phyloP scores from a whole-genome alignment of 2,113 vertebrate species.

The Carassius auratus region DNA sequence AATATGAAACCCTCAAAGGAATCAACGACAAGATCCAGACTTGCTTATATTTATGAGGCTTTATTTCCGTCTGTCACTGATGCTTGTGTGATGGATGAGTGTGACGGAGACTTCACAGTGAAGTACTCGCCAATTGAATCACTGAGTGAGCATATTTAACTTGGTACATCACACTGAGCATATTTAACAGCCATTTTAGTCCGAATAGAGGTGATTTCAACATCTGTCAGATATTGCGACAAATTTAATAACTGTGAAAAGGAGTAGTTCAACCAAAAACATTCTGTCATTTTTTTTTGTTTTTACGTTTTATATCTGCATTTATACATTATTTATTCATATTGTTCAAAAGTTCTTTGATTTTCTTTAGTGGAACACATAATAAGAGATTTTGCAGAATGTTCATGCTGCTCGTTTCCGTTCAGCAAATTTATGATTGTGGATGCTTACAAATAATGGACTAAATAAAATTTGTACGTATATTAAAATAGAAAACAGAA shows the following conservation, averaged over 20 bases:
- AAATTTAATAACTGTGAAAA: not conserved
- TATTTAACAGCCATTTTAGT: not conserved
- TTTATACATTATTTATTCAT: not conserved
- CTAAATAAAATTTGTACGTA: too few species aligned
- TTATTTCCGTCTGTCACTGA: constrained; percentile 22
- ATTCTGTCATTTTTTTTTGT: not conserved
- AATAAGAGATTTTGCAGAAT: not conserved
- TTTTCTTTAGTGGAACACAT: not conserved
- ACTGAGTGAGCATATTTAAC: not conserved
- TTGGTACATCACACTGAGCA: not conserved
- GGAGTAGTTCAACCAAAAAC: not conserved
- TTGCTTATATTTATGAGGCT: constrained; percentile 28
- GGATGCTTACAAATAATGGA: not conserved
- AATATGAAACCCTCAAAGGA: constrained; percentile 4
- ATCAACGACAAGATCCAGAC: not conserved
- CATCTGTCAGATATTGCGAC: not conserved
- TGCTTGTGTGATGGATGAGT: constrained; percentile 24
- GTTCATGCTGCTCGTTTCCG: not conserved
- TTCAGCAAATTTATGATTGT: not conserved
- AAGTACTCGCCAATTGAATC: not conserved
- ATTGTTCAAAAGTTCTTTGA: too few species aligned
- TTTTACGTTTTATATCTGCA: not conserved
- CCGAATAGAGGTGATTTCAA: not conserved
- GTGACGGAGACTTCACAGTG: not conserved
- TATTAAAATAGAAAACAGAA: too few species aligned